Conservation (phyloP, 2,113 vertebrate genomes). For the Barbus barbus region DNA sequence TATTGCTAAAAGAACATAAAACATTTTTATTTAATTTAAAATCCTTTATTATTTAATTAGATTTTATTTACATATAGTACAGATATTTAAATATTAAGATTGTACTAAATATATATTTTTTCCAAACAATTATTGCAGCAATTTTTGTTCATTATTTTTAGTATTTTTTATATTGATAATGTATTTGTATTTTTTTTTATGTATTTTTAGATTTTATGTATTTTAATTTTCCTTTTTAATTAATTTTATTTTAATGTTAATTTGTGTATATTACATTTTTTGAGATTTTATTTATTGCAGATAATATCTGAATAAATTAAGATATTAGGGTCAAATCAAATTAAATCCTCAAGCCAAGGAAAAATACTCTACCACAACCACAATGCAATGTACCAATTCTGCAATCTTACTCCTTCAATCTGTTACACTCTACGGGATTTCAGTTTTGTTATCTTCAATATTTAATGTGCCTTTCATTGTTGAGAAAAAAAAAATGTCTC, state of each 20-base stretch:
- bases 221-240: not conserved
- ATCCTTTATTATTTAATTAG: too few relatives aligned
- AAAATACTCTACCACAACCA: not conserved
- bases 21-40: too few relatives aligned
- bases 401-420: constrained; percentile 1
- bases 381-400: not conserved
- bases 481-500: not conserved
- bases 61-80: too few relatives aligned
- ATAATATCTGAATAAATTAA: not conserved
- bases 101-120: too few relatives aligned
- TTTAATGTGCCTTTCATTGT: constrained; percentile 22
- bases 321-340: not conserved
- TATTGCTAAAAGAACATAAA: too few relatives aligned
- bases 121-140: too few relatives aligned
- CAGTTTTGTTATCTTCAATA: constrained; percentile 36
- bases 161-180: not conserved
- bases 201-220: not conserved
- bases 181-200: not conserved
- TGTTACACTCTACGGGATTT: not conserved
- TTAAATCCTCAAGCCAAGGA: not conserved
- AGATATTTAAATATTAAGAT: too few relatives aligned
- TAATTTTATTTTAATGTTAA: not conserved
- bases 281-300: not conserved
- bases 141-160: too few relatives aligned
- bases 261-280: not conserved